These are phyloP conservation scores for Benthochromis sp. DNA, from an alignment of 2,113 vertebrate species.

Conservation along the genomic window DNA sequence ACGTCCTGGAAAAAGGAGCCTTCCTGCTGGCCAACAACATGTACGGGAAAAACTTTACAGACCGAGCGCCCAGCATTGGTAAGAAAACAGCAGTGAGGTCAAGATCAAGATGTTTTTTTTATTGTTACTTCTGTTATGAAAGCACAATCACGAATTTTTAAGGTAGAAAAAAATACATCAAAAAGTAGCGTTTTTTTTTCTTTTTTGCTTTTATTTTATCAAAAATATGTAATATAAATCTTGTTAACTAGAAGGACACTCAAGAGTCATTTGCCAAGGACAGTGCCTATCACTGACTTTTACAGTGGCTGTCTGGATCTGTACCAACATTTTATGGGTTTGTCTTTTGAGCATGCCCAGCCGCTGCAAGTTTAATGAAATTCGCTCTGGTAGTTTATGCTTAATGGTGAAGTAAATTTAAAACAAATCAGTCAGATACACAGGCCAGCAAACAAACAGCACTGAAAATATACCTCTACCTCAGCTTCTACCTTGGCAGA, in stretches of 20 bases:
- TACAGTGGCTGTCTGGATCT: background rate
- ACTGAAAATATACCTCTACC: background rate
- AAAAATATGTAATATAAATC: background rate
- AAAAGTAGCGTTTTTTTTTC: accelerated
- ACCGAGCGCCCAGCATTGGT: slow-evolving; percentile 85
- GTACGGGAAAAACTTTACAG: slow-evolving; percentile 81
- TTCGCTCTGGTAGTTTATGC: background rate
- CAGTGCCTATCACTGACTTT: background rate
- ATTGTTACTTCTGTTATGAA: background rate
- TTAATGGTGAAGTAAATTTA: background rate
- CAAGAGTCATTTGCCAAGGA: background rate
- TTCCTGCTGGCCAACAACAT: slow-evolving; percentile 93
- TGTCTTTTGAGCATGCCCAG: background rate
- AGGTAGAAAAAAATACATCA: background rate
- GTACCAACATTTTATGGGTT: background rate
- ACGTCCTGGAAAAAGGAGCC: slow-evolving; percentile 87
- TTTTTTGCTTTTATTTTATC: background rate
- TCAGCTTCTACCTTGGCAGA: background rate
- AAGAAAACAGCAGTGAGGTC: background rate
- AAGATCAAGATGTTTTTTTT: background rate
- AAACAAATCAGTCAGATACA: background rate
- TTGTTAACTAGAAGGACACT: background rate
- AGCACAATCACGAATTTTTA: background rate
- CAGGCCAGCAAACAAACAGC: background rate
- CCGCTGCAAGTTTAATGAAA: background rate